Base-by-base conservation (phyloP, 2,888 invertebrate genomes). In the Drosophila neotestacea region DNA sequence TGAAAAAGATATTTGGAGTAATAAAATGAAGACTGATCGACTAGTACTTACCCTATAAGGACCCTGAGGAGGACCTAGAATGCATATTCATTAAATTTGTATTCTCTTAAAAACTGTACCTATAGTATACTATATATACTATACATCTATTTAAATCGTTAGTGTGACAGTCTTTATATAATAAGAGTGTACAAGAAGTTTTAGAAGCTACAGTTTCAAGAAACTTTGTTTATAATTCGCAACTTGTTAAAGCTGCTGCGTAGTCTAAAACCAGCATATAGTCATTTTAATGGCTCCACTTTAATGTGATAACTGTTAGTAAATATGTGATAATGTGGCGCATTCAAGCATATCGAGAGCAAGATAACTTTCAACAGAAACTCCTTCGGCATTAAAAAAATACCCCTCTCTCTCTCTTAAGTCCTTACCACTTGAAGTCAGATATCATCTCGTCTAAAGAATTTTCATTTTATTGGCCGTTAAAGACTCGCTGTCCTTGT, bases 401-500 rank as follows among this genome's bases (percentile, higher is more conserved):
- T 3, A 3, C 22, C 11, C 22, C 16, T 22, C 5, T 30, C 30
- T 7, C 30, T 5, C 30, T 30, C 7, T 30, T 16, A 16, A 16
- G 16, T 16, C 30, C 5, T 7, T 1, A 1, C 4, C 39, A 11
- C 16, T 32, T 48, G 3, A 13, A 10, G 27, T n/a, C 30, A 46
- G 54, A 56, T 44, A 54, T 42, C 44, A 48, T 70, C 42, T 58
- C 75, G 50, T 62, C 27, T 38, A 0, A 56, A 47, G 52, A 60
- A 56, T 75, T 75, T 71, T 9, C 41, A 34, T 71, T 76, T 76
- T 73, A 75, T 75, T 76, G 75, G 56, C 62, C 62, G 77, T 72
- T 75, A 75, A 75, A 74, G 47, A 28, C 59, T 44, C 28, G 13
- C 28, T 28, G 13, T 38, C 16, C 38, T 46, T 60, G 38, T 28